Base-by-base conservation (phyloP, 2,797 vertebrate genomes). In the Thalassophryne amazonica region DNA sequence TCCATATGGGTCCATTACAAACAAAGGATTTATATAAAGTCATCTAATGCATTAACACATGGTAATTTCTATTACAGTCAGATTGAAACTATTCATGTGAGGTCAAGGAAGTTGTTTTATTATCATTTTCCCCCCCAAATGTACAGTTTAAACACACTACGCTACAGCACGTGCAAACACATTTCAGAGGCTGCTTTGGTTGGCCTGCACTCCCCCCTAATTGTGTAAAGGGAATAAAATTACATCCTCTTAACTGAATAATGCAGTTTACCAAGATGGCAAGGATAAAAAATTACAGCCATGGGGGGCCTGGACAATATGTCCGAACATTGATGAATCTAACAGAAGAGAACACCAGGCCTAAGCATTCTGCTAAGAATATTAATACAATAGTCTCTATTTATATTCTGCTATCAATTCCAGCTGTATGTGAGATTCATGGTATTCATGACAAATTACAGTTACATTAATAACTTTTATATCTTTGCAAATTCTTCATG, bases 181-280 rank as follows among this genome's bases (percentile, higher is more conserved):
- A 73, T 74, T 84, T 69, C 70, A 58, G 56, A 4, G 39, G 39
- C 51, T 54, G 63, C 45, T 41, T 41, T 43, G 22, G 42, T 63
- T 24, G 4, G 34, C 22, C 42, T 38, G 51, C 41, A 52, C 35
- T 47, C 65, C 40, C 46, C 55, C 33, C 59, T 52, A 66, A 59
- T 60, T 52, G 48, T 58, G 79, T 63, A 73, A 58, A 53, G 42
- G 35, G 58, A 85, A 76, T 34, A 62, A 39, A 88, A 86, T 87
- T 57, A 84, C 64, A 63, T 68, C 56, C 71, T 72, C 73, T 77
- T 80, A 75, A 81, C 81, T 83, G 82, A 90, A 88, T 85, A 83
- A 87, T 80, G 81, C 75, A 82, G 82, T 86, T 88, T 86, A 86
- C 76, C 5, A 45, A 73, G 73, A 86, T 81, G 81, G 82, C 79